These are phyloP conservation scores for Oreotrochilus melanogaster DNA, from an alignment of 2,113 vertebrate species.

Conservation along the genomic window DNA sequence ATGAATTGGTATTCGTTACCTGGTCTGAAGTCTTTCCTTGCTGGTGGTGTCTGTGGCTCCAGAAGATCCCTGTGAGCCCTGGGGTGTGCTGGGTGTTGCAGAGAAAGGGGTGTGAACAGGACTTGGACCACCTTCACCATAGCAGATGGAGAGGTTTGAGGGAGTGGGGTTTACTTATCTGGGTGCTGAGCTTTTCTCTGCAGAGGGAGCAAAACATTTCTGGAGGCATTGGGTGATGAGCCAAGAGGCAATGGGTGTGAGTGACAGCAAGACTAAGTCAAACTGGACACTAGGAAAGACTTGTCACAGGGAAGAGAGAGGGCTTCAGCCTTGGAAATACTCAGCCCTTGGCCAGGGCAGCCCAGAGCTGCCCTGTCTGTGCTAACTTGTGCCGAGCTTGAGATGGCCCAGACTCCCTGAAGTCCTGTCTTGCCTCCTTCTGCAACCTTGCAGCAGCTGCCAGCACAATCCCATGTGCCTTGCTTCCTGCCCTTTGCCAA, in stretches of 20 bases:
- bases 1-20: background rate
- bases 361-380: background rate
- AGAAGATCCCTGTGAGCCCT: background rate
- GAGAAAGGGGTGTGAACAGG: rapidly evolving
- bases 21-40: background rate
- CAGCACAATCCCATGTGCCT: rapidly evolving
- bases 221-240: background rate
- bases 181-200: background rate
- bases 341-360: background rate
- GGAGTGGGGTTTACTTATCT: background rate
- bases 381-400: background rate
- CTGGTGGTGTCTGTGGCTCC: background rate
- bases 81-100: background rate
- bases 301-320: rapidly evolving
- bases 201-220: background rate
- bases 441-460: rapidly evolving
- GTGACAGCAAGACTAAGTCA: background rate
- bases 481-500: background rate
- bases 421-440: background rate
- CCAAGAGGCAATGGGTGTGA: background rate
- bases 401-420: rapidly evolving
- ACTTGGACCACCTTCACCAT: rapidly evolving
- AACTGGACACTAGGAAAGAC: rapidly evolving
- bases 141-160: background rate
- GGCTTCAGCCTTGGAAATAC: background rate